Evolutionary conservation across 2,797 vertebrate genomes (phyloP), one percentile per base, ranked within the genome.

Genomic region (Hirundo rustica): DNA sequence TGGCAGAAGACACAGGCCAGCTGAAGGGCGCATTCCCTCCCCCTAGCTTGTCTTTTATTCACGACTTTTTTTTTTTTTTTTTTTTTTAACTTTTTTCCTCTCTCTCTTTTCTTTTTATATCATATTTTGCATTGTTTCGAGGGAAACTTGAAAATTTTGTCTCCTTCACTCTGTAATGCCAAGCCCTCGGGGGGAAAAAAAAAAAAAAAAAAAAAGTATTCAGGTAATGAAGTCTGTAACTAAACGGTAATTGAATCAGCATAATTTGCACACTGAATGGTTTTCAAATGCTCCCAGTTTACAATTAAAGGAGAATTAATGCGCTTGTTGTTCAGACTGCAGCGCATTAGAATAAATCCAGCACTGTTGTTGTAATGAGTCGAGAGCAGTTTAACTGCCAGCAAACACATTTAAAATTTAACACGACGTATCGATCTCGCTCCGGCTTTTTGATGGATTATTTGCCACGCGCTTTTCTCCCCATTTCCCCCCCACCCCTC

Each of bases 211-310:
- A 44, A 88, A 86, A 89, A 77, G 92, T 96, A 98, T 97, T 97
- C 98, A 98, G 98, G 98, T 98, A 98, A 98, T 98, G 98, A 98
- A 98, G 98, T 98, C 97, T 98, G 98, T 97, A 98, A 98, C 97
- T 98, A 98, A 98, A 97, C 97, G 96, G 97, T 98, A 98, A 98
- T 98, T 98, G 98, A 98, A 98, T 98, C 97, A 98, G 98, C 97
- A 98, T 98, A 97, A 98, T 98, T 98, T 98, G 97, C 97, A 97
- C 97, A 98, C 96, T 98, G 97, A 98, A 98, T 97, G 97, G 96
- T 98, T 98, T 98, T 98, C 98, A 98, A 98, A 98, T 97, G 97
- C 97, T 98, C 97, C 98, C 98, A 97, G 97, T 98, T 98, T 98
- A 98, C 98, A 98, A 98, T 98, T 98, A 98, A 98, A 98, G 97